Base-by-base conservation (phyloP, 2,113 vertebrate species). In the Xyliphius kryptos region DNA sequence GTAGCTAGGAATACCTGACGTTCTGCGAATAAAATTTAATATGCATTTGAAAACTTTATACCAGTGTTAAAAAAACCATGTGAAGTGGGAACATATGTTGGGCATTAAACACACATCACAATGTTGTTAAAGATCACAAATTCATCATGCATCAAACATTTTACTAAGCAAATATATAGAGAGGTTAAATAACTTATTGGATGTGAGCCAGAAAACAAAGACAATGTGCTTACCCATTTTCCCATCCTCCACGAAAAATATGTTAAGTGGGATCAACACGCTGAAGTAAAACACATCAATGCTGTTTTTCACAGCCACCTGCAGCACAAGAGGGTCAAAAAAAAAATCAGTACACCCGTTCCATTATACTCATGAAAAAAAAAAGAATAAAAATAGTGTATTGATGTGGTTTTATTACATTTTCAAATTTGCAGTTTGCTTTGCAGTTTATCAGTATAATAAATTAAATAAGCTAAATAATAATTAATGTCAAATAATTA, bases 221-320 rank as follows among this genome's bases (percentile, higher is more conserved):
- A 21, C 1, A n/a, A 22, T 40, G 48, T 26, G 43, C 73, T 79
- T 85, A 98, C 96, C 96, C 96, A 98, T 99, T 89, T 98, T 99
- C 62, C 96, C 96, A 61, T 99, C 96, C 80, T 99, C 96, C n/a
- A 99, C 96, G 19, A 99, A 99, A 80, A 99, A 94, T 66, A 97
- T 85, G 5, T 90, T 94, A 77, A 99, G 93, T 49, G 96, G 96
- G 77, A 99, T 96, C 51, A 98, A 89, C 63, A 95, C 95, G 76
- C 96, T 99, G 86, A 96, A 99, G 91, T 99, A 98, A 81, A 99
- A 99, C 61, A 99, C 95, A 26, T 99, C 95, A 0, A 99, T 99
- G 83, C 78, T 99, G 90, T 99, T 99, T 87, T 99, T 99, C 80
- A 99, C 95, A 67, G 96, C 96, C 85, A 99, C 96, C 96, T 99